phyloP scores from a whole-genome alignment of 2,797 vertebrate genomes.

The Pteronotus mesoamericanus region DNA sequence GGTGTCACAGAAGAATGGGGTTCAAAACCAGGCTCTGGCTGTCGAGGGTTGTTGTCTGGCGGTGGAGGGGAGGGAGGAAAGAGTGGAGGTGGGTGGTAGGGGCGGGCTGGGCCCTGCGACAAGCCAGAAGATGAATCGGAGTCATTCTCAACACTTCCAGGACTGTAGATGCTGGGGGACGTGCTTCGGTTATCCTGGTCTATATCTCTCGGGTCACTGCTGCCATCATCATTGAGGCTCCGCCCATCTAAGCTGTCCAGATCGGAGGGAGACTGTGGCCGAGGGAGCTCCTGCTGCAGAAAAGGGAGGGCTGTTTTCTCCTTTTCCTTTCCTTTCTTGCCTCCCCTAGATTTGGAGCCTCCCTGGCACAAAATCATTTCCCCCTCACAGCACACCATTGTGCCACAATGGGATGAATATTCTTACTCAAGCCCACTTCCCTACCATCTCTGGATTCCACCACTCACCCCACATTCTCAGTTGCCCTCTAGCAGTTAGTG shows the following conservation, averaged over 20 bases:
- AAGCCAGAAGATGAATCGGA: slow-evolving; percentile 90
- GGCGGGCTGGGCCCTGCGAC: slow-evolving; percentile 90
- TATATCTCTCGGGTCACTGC: slow-evolving; percentile 96
- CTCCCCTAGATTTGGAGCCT: background rate
- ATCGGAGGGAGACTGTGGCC: slow-evolving; percentile 83
- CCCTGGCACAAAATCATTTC: background rate
- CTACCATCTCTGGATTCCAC: background rate
- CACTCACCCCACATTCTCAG: background rate
- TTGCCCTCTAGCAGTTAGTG: background rate
- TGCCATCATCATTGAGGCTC: slow-evolving; percentile 87
- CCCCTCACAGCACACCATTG: background rate
- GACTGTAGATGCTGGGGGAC: slow-evolving; percentile 95
- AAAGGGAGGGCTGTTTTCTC: background rate
- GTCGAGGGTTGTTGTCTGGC: slow-evolving; percentile 74
- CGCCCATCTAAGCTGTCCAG: slow-evolving; percentile 96
- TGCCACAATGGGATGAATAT: background rate
- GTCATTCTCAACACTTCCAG: slow-evolving; percentile 96
- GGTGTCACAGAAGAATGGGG: slow-evolving; percentile 71
- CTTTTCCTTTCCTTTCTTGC: background rate
- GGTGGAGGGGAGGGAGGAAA: slow-evolving; percentile 79
- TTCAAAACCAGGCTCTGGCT: slow-evolving; percentile 79
- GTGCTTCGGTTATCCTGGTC: slow-evolving; percentile 99
- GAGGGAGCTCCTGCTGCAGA: slow-evolving; percentile 80
- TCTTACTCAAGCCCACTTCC: background rate
- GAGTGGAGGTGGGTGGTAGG: slow-evolving; percentile 85